Evolutionary conservation across 2,888 invertebrate species (phyloP), one percentile per base, ranked within the genome.

Genomic region (Agonopterix heracliana): DNA sequence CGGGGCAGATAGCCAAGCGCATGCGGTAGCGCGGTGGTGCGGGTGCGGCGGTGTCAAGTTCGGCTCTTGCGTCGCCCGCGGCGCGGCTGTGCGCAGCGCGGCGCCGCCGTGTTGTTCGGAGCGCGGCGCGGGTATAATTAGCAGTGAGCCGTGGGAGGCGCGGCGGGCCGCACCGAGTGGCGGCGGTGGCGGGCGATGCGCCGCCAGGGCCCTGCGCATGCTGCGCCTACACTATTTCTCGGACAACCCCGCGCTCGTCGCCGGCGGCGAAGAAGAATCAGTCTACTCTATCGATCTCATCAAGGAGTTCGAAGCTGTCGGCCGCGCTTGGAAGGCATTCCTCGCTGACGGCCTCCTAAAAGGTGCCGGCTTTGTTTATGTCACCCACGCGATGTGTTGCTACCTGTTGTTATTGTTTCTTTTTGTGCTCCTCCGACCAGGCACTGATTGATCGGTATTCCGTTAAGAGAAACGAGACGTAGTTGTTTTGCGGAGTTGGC

Each of bases 181-280:
- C 74, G 73, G 70, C 77, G 66, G 26, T 5, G 26, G 26, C 26
- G 26, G 26, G 45, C 81, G 75, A 84, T 84, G 84, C 75, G 76
- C 75, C 74, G 84, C 81, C 74, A 84, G 88, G 71, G 71, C 66
- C 69, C 71, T 88, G 90, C 83, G 87, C 83, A 94, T 95, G 94
- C 92, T 95, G 91, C 93, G 93, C 80, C 89, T 95, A 89, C 94
- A 95, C 80, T 94, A 93, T 81, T 95, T 92, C 83, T 95, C 95
- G 75, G 94, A 95, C 90, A 91, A 93, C 86, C 92, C 93, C 79
- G 90, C 92, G 78, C 89, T 94, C 90, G 77, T 90, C 91, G 81
- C 85, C 84, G 81, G 89, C 87, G 87, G 90, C 74, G 89, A 81
- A 69, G 88, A 90, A 68, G 87, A 88, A 60, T 84, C 90, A 60